Conservation (phyloP, 2,113 vertebrate species). For the Cynocephalus volans region DNA sequence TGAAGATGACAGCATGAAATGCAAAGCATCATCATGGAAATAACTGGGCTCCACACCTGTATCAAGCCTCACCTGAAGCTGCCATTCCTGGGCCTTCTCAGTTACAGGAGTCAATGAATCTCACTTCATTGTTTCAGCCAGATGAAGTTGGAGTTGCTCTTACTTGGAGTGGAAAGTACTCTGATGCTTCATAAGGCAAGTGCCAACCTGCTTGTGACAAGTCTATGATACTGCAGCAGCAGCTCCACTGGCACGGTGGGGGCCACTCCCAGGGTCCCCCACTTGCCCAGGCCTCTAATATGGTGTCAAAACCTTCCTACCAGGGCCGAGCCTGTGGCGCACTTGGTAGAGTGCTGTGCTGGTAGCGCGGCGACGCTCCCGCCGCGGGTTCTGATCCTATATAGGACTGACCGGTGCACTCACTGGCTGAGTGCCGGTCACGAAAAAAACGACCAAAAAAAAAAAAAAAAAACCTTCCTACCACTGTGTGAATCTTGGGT, state of each 20-base stretch:
- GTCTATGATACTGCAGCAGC: rapidly evolving
- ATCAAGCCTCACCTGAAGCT: neutral
- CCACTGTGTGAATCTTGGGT: neutral
- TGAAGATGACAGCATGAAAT: neutral
- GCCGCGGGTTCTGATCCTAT: too few species aligned
- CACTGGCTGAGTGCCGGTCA: too few species aligned
- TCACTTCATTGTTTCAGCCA: neutral
- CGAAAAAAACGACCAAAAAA: too few species aligned
- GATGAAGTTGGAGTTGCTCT: neutral
- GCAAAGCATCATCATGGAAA: neutral
- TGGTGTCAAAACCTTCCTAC: neutral
- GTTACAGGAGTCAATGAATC: too few species aligned
- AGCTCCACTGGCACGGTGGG: rapidly evolving
- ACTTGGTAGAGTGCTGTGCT: too few species aligned
- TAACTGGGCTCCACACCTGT: neutral
- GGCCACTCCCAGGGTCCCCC: rapidly evolving
- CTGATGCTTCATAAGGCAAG: neutral
- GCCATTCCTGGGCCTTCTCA: neutral
- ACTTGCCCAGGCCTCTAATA: neutral
- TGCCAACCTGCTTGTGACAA: too few species aligned
- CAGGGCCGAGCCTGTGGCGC: too few species aligned
- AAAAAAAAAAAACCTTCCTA: neutral
- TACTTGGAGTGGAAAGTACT: neutral
- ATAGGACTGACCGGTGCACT: too few species aligned
- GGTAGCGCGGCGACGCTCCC: too few species aligned